These are phyloP conservation scores for Oncorhynchus mykiss DNA, from an alignment of 2,113 vertebrate species.

Conservation along the genomic window DNA sequence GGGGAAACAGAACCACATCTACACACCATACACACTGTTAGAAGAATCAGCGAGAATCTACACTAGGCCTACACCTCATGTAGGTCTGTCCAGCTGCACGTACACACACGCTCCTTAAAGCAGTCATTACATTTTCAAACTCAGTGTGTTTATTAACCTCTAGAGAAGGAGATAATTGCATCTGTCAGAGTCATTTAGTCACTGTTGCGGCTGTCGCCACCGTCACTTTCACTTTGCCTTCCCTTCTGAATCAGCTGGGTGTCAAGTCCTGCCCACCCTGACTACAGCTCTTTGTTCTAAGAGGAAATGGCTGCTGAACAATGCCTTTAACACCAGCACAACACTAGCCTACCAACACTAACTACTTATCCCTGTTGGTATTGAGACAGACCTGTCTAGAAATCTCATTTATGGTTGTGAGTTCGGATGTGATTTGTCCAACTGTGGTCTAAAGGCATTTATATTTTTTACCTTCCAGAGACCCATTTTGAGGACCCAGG, in stretches of 20 bases:
- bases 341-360: no score
- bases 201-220: conserved; percentile 42
- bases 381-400: not conserved
- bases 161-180: conserved; percentile 66
- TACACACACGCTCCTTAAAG: no score
- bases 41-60: no score
- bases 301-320: not conserved
- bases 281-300: conserved; percentile 21
- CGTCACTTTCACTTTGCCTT: conserved; percentile 62
- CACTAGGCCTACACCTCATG: no score
- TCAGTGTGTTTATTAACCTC: conserved; percentile 70
- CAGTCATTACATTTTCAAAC: conserved; percentile 22
- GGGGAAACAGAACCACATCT: no score
- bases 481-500: no score
- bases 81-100: no score
- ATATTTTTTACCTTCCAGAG: not conserved
- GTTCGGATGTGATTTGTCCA: not conserved
- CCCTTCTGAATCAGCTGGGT: conserved; percentile 42
- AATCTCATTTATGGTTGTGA: no score
- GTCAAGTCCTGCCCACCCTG: conserved; percentile 10
- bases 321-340: not conserved
- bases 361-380: not conserved
- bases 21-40: no score
- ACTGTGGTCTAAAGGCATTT: not conserved
- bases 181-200: conserved; percentile 73